Evolutionary conservation across 2,888 invertebrate genomes (phyloP), one percentile per base, ranked within the genome.

Genomic region (Nowickia ferox): DNA sequence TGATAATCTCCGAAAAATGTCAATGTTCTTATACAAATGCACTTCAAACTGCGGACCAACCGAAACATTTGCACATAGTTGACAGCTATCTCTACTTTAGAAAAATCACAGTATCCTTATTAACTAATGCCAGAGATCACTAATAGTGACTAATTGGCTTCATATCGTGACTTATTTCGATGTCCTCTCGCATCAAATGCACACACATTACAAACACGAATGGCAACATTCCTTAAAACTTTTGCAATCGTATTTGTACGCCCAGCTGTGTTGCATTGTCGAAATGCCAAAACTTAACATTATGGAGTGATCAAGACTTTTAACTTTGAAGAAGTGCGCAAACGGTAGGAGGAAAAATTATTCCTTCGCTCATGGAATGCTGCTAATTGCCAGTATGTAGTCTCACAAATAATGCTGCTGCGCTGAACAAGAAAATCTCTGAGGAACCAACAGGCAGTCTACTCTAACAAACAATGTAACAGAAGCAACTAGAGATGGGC

Each of bases 101-200:
- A 38, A 75, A 59, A 84, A 84, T 75, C 75, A 61, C 77, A 11
- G 76, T 17, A 9, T n/a, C 68, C 46, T 74, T 68, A 84, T 74
- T 63, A 72, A 86, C 65, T 86, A 53, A 86, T 83, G 78, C 80
- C 55, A 81, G 76, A 78, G 71, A 87, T 75, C 81, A 81, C 71
- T 84, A 87, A 87, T 84, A 79, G 87, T 87, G 87, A 87, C 84
- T 81, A 87, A 87, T 87, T 87, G 87, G 78, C 78, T 75, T 80
- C 59, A 69, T 75, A 84, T 84, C 80, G 76, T 86, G 86, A 87
- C 81, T 84, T 86, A 78, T 86, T 78, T 86, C 51, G 42, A 75
- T 78, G 77, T 74, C 75, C 55, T 69, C 46, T 75, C n/a, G 22
- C 19, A 57, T 17, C 61, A 63, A 42, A n/a, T 15, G 15, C 71